phyloP scores from a whole-genome alignment of 2,113 vertebrate genomes.

The Manacus vitellinus region DNA sequence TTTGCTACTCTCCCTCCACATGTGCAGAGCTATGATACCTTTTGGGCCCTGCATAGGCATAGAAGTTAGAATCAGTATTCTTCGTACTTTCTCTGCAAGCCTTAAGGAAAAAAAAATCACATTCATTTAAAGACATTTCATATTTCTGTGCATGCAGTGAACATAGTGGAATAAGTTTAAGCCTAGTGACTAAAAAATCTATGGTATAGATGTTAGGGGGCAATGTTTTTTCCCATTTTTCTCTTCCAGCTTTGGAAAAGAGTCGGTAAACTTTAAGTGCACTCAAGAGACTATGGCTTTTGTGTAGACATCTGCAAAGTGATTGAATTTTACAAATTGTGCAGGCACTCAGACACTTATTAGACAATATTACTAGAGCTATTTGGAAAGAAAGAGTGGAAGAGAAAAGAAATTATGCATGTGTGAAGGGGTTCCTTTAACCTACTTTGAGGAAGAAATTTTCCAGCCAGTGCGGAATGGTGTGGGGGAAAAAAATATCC shows the following conservation, averaged over 20 bases:
- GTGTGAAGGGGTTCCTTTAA: background rate
- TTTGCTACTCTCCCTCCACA: background rate
- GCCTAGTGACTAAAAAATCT: background rate
- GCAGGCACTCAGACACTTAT: background rate
- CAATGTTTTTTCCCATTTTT: background rate
- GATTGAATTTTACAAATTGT: background rate
- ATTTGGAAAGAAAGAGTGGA: background rate
- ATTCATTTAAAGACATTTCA: background rate
- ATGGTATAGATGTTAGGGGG: background rate
- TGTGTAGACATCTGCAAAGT: background rate
- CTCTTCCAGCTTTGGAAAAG: background rate
- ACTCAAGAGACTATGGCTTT: background rate
- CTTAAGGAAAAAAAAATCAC: background rate
- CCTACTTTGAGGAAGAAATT: background rate
- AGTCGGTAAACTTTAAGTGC: background rate
- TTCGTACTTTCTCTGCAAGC: background rate
- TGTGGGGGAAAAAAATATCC: background rate
- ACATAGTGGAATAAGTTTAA: background rate
- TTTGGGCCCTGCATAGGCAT: background rate
- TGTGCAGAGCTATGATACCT: background rate
- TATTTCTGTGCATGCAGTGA: background rate
- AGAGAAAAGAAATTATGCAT: background rate
- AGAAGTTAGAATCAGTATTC: background rate
- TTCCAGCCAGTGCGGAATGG: background rate
- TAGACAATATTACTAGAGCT: background rate